Evolutionary conservation across 2,888 invertebrate species (phyloP).

Genomic region (Rhyacophila evoluta): DNA sequence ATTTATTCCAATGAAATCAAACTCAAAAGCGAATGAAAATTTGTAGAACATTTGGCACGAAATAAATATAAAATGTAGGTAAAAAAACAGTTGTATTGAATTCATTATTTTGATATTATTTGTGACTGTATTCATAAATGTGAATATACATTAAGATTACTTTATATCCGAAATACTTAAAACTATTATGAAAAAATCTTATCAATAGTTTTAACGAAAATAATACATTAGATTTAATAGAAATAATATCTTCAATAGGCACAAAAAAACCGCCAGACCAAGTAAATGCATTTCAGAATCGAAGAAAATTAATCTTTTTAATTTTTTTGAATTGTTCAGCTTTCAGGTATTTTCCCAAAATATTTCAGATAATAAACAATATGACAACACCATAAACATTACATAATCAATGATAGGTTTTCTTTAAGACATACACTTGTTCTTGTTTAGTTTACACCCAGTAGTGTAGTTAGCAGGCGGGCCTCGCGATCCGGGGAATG

Average conservation of each 20-base stretch:
- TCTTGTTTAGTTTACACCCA: too few relatives aligned
- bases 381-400: too few relatives aligned
- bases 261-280: not conserved
- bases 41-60: not conserved
- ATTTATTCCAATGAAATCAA: too few relatives aligned
- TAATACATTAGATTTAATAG: slow-evolving; percentile 1
- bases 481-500: too few relatives aligned
- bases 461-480: too few relatives aligned
- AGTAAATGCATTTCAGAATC: not conserved
- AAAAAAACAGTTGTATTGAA: not conserved
- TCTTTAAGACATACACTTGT: too few relatives aligned
- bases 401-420: too few relatives aligned
- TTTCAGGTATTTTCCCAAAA: too few relatives aligned
- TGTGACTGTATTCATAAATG: too few relatives aligned
- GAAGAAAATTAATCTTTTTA: too few relatives aligned
- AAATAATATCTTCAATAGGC: not conserved
- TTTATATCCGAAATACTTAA: not conserved
- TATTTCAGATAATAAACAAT: too few relatives aligned
- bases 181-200: not conserved
- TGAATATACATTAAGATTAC: not conserved
- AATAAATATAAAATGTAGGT: not conserved
- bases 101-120: not conserved
- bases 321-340: too few relatives aligned
- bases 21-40: not conserved
- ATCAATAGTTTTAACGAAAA: not conserved